Evolutionary conservation across 2,797 vertebrate species (phyloP), one percentile per base, ranked within the genome.

Genomic region (Myiothlypis chrysogaster): DNA sequence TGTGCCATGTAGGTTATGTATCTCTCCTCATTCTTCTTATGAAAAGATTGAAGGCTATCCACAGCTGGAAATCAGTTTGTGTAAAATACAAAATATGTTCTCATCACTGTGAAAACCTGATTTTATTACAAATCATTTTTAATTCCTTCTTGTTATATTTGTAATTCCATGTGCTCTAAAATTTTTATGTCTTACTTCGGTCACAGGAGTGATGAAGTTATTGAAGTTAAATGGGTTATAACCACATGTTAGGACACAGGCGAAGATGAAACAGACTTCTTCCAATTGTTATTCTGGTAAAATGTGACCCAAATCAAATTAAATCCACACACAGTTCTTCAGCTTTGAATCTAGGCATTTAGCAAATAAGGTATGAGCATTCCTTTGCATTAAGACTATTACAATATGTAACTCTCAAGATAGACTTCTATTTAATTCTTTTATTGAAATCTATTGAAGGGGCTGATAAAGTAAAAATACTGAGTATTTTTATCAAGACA

Each of bases 351-450:
- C 60, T 70, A 80, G 55, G 24, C 64, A 91, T 37, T 83, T 60
- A 23, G 32, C 65, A 72, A 81, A 76, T 85, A 90, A 90, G 30
- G 25, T 83, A 87, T 79, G 28, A 96, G 80, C 28, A 60, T 90
- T 93, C 49, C 55, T 92, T 72, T 89, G 41, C 52, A 81, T 83
- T 72, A 87, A 91, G 46, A 88, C 72, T 68, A 57, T 47, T 84
- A 87, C 52, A 57, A 77, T 27, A 83, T 0, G 3, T 76, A 97
- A 96, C 94, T 97, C 94, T 97, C 96, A 96, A 83, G 84, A 94
- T 20, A 96, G 14, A 96, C 83, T 97, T 96, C 88, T 56, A 18
- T 37, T 81, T 93, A 55, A 57, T 57, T 91, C 4, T 77, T 94
- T 96, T 55, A 37, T 21, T 65, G 55, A 55, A 55, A 87, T 71